Base-by-base conservation (phyloP, 2,113 vertebrate species). In the Sisor rabdophorus region DNA sequence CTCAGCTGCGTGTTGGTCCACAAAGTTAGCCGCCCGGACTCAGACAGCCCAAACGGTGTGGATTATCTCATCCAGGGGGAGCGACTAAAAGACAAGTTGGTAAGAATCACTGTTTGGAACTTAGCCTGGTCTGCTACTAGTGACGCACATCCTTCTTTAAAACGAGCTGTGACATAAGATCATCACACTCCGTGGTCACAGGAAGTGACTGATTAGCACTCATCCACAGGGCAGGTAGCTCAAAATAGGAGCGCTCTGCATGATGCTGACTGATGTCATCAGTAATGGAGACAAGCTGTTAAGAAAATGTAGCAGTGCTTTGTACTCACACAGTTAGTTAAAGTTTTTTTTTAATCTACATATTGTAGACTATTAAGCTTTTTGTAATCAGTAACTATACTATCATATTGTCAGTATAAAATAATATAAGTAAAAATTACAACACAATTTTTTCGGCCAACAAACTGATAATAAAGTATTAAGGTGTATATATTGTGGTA, bases 31-130 rank as follows among this genome's bases (percentile, higher is more conserved):
- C 94, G 91, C 80, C 92, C 91, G 81, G 97, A 97, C 89, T 92
- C 93, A 84, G 96, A 98, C 87, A 92, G 91, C 88, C 87, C 92
- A 89, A 85, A 90, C 82, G 91, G 92, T 84, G 87, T 89, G 58
- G 89, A 98, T 88, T 98, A 96, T 90, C 93, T 95, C 91, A 95
- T 99, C 90, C 96, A 93, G 89, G 97, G 97, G 88, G 97, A 99
- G 89, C 89, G 97, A 89, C 96, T 99, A 91, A 95, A 93, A 94
- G 97, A 99, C 92, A 98, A 98, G 93, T 89, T 93, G 94, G 97
- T 98, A 94, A 95, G 40, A 60, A 72, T 54, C 72, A 55, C 19
- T 24, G 17, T 44, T 32, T 40, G 58, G 76, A 52, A 19, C 30
- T 30, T 20, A 55, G 30, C 52, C 63, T 30, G 9, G 22, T 12